Conservation (phyloP, 2,797 vertebrate species). For the Bryconaethiops microstoma region DNA sequence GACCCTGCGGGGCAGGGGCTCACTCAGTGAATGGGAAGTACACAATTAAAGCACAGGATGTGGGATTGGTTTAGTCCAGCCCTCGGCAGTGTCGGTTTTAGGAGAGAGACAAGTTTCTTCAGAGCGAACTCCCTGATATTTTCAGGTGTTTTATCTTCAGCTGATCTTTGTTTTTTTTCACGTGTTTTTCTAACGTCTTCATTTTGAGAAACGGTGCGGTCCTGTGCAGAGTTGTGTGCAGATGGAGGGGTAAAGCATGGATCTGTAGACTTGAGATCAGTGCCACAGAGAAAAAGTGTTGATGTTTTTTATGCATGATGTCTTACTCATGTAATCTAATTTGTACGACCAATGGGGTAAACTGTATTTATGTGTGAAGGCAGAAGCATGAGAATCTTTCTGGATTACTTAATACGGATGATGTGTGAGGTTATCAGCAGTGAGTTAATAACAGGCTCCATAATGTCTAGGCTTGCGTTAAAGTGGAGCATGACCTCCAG, state of each 20-base stretch:
- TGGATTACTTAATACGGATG: neutral
- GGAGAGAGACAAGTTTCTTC: neutral
- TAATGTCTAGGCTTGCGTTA: slow-evolving; percentile 41
- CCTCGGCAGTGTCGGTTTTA: neutral
- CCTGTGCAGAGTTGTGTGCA: neutral
- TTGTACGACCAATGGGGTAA: neutral
- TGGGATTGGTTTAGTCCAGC: neutral
- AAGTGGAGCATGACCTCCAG: slow-evolving; percentile 6
- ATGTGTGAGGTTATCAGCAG: neutral
- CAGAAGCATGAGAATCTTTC: neutral
- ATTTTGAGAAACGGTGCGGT: neutral
- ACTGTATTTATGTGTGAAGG: neutral
- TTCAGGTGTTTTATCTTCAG: slow-evolving; percentile 30
- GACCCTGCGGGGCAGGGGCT: neutral
- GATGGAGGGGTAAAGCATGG: neutral
- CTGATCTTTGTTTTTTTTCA: neutral
- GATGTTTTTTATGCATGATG: neutral
- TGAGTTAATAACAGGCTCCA: neutral
- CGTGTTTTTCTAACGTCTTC: neutral
- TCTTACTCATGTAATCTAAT: neutral
- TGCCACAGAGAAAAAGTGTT: neutral
- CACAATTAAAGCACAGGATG: slow-evolving; percentile 43
- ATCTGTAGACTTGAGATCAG: neutral
- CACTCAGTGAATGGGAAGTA: slow-evolving; percentile 9
- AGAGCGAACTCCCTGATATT: neutral